These are phyloP conservation scores for Leuciscus waleckii DNA, from an alignment of 2,797 vertebrate species.

Conservation along the genomic window DNA sequence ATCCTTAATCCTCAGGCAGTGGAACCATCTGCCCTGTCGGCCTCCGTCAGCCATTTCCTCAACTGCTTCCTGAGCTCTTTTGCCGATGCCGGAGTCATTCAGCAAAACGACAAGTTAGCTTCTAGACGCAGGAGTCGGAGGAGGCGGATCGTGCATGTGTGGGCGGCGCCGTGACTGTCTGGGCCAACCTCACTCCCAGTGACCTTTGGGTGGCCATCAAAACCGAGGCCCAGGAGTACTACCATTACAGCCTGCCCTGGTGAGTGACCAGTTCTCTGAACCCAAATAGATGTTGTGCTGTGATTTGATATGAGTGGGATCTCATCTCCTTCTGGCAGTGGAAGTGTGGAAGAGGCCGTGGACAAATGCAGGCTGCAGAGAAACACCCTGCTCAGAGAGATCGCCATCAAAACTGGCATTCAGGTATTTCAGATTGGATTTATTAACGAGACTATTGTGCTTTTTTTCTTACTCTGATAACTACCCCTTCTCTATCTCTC, in stretches of 20 bases:
- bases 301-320: constrained; percentile 7
- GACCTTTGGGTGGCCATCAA: constrained; percentile 91
- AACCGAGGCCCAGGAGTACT: constrained; percentile 87
- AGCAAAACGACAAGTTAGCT: constrained; percentile 85
- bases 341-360: constrained; percentile 86
- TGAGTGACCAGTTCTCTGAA: constrained; percentile 64
- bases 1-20: constrained; percentile 80
- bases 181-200: constrained; percentile 86
- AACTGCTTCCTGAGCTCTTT: constrained; percentile 94
- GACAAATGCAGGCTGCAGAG: constrained; percentile 87
- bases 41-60: constrained; percentile 95
- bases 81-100: constrained; percentile 83
- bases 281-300: background rate
- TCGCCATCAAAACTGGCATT: constrained; percentile 91
- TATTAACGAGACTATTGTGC: background rate
- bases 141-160: constrained; percentile 84
- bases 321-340: constrained; percentile 75
- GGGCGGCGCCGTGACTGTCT: constrained; percentile 77
- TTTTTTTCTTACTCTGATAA: background rate
- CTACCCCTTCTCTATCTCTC: background rate
- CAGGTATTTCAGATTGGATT: constrained; percentile 80
- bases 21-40: constrained; percentile 90
- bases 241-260: constrained; percentile 86
- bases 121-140: constrained; percentile 89
- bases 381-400: constrained; percentile 91